A percentile compares a stretch with the other conserved stretches of the same genome.
Evolutionary conservation across 2,113 vertebrate genomes (phyloP).

Genomic region (Erythrocebus patas): DNA sequence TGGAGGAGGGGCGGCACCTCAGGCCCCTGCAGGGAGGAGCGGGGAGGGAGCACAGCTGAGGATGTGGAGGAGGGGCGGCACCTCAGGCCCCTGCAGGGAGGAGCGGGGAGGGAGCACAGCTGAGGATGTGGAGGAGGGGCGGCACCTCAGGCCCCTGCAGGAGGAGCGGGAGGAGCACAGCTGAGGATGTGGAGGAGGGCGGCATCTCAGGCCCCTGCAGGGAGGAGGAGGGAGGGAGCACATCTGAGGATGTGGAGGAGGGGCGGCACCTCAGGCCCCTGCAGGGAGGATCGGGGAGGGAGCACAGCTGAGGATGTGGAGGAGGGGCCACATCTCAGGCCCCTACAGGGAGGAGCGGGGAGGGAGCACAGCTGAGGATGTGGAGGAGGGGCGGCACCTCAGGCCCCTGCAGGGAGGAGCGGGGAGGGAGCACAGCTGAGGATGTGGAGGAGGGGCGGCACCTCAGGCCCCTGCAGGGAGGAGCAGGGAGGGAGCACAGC

Average conservation of each 20-base stretch:
- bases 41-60: no score
- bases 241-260: background rate
- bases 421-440: background rate
- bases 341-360: background rate
- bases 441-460: background rate
- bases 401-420: background rate
- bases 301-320: background rate
- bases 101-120: background rate
- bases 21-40: background rate
- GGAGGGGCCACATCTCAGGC: background rate
- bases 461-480: background rate
- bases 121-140: background rate
- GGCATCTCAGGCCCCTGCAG: background rate
- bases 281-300: background rate
- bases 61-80: background rate
- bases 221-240: background rate
- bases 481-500: background rate
- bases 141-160: background rate
- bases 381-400: background rate
- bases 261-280: accelerated
- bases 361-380: no score
- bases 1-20: no score
- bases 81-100: background rate
- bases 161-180: no score
- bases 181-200: background rate